Evolutionary conservation across 2,113 vertebrate genomes (phyloP), one percentile per base, ranked within the genome.

Genomic region (Cephalopholis sonnerati): DNA sequence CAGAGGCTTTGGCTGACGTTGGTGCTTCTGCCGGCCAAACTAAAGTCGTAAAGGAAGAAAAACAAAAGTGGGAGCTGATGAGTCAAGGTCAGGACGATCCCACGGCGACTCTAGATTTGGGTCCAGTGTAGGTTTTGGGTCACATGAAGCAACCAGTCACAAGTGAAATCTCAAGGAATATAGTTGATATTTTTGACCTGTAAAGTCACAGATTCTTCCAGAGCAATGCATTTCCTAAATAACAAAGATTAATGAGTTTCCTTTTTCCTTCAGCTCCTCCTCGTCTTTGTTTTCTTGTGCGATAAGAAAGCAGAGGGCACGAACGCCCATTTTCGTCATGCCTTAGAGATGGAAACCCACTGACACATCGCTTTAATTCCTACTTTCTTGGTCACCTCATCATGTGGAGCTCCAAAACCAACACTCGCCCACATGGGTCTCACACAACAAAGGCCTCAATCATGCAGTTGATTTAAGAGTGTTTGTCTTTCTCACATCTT

Each of bases 31-130:
- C 27, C 20, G 18, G 76, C 86, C 79, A 86, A 84, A 74, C 29
- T 44, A 50, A 57, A 76, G 59, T 58, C 4, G 17, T 6, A 66
- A 70, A 79, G 79, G 50, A 84, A 84, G 78, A 75, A 88, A 86
- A 89, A 86, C 66, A 85, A 61, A 71, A 44, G 66, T 20, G 3
- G 68, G 39, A 12, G 46, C 25, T 63, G 55, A 66, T 20, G 17
- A 39, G 24, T 65, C 48, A 39, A 55, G 70, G 81, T 85, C 8
- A 48, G 59, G 10, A 7, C 9, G 7, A 32, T 84, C 76, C n/a
- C 83, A 87, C 13, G 32, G 41, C 25, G 15, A 0, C 41, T 53
- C 48, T 41, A 16, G 2, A 50, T 74, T 79, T 63, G 20, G 41
- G 41, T 44, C 11, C 10, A 44, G 10, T 62, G 65, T 32, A 16